Evolutionary conservation across 2,888 invertebrate species (phyloP), one percentile per base, ranked within the genome.

Genomic region (Eupsilia transversa): DNA sequence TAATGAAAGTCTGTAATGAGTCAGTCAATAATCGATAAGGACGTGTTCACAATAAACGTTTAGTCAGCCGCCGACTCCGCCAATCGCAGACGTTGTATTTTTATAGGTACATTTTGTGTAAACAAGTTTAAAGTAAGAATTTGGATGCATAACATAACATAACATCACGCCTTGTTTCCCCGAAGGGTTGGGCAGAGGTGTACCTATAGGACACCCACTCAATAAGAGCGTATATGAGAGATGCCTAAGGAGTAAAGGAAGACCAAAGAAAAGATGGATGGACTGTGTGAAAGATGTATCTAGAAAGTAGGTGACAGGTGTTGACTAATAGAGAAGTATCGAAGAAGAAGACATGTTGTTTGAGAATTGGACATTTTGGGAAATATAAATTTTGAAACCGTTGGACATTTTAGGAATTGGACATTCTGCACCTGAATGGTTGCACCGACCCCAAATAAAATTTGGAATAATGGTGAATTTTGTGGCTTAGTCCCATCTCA

Each of bases 1-100:
- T 35, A 59, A 59, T 63, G 60, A 54, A 27, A 35, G 27, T 10
- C 23, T 38, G 35, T 27, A 52, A 61, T 73, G 73, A 63, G n/a
- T 74, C 65, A 61, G 14, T 1, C 9, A 20, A 9, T 71, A 38
- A 49, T 68, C 30, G n/a, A 17, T 57, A 23, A 65, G 23, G 56
- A 9, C 23, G n/a, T 46, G 23, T 49, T 64, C 33, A 64, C 33
- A 33, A 7, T 9, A 33, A 33, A 46, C 23, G 9, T 17, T 30
- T 2, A 14, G 3, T n/a, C 14, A 30, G 14, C 23, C 23, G 1
- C 7, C 6, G 20, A 43, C 17, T 35, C n/a, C 20, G 1, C 20
- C n/a, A 35, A 35, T 23, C 14, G 12, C 23, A 14, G 43, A 12
- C 6, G 20, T 20, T 43, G 0, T 46, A 23, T 23, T 64, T 43